Conservation (phyloP, 2,797 vertebrate genomes). For the Sebastes baramenuke region DNA sequence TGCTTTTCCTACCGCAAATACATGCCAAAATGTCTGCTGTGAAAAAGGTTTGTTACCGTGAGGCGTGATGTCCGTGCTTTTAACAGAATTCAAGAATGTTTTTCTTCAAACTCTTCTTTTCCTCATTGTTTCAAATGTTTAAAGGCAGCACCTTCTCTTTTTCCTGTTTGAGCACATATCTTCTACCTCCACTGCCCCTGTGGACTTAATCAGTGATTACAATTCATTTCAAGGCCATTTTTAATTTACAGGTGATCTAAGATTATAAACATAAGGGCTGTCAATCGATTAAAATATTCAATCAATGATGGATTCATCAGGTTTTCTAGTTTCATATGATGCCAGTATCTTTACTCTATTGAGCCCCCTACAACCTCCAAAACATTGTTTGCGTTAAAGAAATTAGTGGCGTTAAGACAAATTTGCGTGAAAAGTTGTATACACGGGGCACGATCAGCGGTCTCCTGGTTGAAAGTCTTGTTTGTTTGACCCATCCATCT, state of each 20-base stretch:
- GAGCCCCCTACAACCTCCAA: too few relatives aligned
- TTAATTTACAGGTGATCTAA: background rate
- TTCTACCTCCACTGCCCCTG: background rate
- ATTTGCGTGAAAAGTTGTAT: too few relatives aligned
- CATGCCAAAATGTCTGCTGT: background rate
- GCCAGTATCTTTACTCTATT: too few relatives aligned
- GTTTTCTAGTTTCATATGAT: too few relatives aligned
- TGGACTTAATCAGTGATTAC: background rate
- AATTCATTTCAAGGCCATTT: background rate
- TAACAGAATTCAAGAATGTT: background rate
- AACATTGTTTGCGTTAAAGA: too few relatives aligned
- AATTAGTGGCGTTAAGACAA: too few relatives aligned
- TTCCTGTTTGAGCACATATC: background rate
- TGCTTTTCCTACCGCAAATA: background rate
- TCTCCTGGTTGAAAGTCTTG: too few relatives aligned
- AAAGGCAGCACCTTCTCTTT: too few relatives aligned
- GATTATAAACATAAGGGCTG: background rate
- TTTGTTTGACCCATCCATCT: too few relatives aligned
- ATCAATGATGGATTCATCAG: too few relatives aligned
- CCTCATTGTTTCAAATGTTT: background rate
- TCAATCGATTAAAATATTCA: too few relatives aligned
- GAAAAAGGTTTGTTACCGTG: background rate
- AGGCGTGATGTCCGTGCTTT: background rate
- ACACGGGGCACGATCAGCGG: too few relatives aligned
- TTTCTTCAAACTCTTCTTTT: background rate